Percentiles rank a stretch among this genome's conserved stretches.
Evolutionary conservation across 2,888 invertebrate species (phyloP).

Genomic region (Cyrtodaria siliqua): DNA sequence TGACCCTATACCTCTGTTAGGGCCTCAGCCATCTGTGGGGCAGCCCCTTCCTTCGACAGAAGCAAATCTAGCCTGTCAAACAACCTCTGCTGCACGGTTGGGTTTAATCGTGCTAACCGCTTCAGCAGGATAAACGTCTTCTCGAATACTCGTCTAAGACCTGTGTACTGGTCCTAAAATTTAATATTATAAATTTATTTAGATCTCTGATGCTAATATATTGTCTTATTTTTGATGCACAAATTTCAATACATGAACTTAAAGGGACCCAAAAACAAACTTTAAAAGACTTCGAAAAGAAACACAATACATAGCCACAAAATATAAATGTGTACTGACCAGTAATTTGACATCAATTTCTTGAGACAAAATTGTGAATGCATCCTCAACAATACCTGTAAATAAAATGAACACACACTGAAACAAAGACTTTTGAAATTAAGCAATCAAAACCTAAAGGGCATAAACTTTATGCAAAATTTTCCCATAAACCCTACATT

Average conservation of each 20-base stretch:
- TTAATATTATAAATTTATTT: no score
- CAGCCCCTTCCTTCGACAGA: constrained; percentile 81
- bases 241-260: no score
- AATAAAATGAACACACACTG: constrained; percentile 31
- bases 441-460: no score
- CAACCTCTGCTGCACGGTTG: constrained; percentile 81
- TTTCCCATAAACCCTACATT: no score
- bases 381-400: constrained; percentile 81
- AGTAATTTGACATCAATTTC: constrained; percentile 82
- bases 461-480: no score
- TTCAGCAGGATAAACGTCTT: constrained; percentile 80
- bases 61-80: constrained; percentile 83
- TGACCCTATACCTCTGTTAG: constrained; percentile 78
- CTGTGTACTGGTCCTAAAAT: constrained; percentile 84
- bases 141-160: constrained; percentile 78
- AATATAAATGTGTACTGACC: constrained; percentile 66
- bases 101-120: constrained; percentile 79
- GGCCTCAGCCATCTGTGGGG: constrained; percentile 80
- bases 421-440: no score
- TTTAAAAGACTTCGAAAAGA: not conserved
- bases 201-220: no score
- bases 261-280: no score
- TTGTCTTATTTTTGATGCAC: no score
- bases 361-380: constrained; percentile 83
- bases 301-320: not conserved